phyloP scores from a whole-genome alignment of 2,888 invertebrate genomes.

The Phasia obesa region DNA sequence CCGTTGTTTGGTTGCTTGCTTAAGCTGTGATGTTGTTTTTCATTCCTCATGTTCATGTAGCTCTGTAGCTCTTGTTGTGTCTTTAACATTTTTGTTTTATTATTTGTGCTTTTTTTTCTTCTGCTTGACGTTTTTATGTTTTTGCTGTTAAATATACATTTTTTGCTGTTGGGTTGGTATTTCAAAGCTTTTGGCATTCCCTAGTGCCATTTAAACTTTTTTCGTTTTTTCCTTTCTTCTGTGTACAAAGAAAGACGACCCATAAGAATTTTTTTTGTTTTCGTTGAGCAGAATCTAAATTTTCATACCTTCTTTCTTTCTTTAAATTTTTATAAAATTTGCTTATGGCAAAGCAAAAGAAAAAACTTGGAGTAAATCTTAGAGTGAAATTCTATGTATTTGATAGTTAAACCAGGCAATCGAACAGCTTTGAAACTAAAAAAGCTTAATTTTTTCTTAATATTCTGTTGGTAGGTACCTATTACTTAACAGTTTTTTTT shows the following conservation, averaged over 20 bases:
- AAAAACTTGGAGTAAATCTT: no score
- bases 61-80: no score
- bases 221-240: neutral
- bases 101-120: constrained; percentile 54
- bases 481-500: neutral
- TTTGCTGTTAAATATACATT: constrained; percentile 56
- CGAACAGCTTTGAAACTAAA: neutral
- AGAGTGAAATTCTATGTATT: constrained; percentile 10
- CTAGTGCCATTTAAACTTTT: constrained; percentile 75
- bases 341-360: constrained; percentile 3
- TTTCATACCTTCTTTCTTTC: constrained; percentile 10
- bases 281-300: constrained; percentile 34
- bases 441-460: neutral
- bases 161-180: constrained; percentile 48
- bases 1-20: constrained; percentile 38
- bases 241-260: constrained; percentile 28
- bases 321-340: constrained; percentile 13
- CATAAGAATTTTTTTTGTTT: constrained; percentile 53
- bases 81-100: constrained; percentile 45
- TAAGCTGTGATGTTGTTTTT: constrained; percentile 62
- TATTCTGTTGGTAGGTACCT: constrained; percentile 15
- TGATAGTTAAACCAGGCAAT: no score
- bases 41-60: constrained; percentile 64
- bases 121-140: constrained; percentile 46
- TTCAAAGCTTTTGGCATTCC: constrained; percentile 78